Evolutionary conservation across 1,140 invertebrate genomes (phyloP), one percentile per base, ranked within the genome.

Genomic region (Tribolium castaneum): DNA sequence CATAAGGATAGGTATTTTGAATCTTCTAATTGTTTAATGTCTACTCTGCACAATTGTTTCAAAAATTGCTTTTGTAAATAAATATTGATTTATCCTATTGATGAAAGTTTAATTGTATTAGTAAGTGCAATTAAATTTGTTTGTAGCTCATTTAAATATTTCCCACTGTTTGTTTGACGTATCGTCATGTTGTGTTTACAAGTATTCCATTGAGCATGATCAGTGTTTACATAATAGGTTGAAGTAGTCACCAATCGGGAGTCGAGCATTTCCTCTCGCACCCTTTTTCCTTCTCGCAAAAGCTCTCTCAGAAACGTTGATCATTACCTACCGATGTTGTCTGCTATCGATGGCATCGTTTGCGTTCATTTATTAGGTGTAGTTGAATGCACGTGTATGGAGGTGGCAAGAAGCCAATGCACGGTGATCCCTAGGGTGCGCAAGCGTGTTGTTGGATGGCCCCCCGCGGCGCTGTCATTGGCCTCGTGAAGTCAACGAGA

Each of bases 401-500:
- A 66, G 59, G 59, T 66, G 59, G 52, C 50, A 75, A 52, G 77
- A 78, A 78, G 59, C 77, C 77, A 78, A 78, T 78, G 77, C 77
- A 50, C 71, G 59, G 10, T 25, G 76, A 54, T 77, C 52, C 56
- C 59, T 25, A 62, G 70, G 70, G 79, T 52, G 79, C 79, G 79
- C 79, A 76, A 52, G 70, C 79, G 79, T 75, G 39, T 45, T 59
- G 9, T 56, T 9, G 51, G 50, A 35, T 71, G 39, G 54, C 66
- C 49, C 66, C 72, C 70, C 59, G 34, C 62, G 56, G 14, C 70
- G 76, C 78, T 74, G 76, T 81, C 80, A 81, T 81, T 81, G 80
- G 80, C 79, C 72, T 81, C 78, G 52, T 56, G 70, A 66, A 66
- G 39, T 62, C 49, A 73, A 25, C 54, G 80, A 73, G 78, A 70